phyloP scores from a whole-genome alignment of 2,113 vertebrate genomes.

The Panthera tigris region DNA sequence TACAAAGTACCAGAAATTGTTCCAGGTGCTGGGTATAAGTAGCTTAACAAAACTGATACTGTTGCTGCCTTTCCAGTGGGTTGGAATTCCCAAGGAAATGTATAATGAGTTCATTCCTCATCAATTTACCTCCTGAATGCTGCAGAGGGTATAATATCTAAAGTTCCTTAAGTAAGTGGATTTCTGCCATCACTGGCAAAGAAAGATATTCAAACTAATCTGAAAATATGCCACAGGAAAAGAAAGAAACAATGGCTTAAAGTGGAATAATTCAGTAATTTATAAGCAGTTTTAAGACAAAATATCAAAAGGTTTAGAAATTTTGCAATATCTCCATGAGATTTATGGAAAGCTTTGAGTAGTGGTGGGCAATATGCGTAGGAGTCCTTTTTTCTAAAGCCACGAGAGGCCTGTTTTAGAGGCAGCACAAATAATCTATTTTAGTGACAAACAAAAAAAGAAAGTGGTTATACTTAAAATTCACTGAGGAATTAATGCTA shows the following conservation, averaged over 20 bases:
- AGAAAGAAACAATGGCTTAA: neutral
- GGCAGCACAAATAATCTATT: neutral
- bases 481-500: constrained; percentile 43
- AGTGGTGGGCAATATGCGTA: neutral
- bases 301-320: neutral
- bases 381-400: neutral
- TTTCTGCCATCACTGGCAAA: neutral
- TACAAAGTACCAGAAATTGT: neutral
- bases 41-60: neutral
- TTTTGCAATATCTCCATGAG: neutral
- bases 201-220: neutral
- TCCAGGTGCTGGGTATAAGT: neutral
- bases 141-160: neutral
- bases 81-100: neutral
- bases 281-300: neutral
- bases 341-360: neutral
- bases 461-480: constrained; percentile 37
- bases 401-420: neutral
- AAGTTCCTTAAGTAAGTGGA: neutral
- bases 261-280: neutral
- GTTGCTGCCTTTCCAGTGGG: neutral
- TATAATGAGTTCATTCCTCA: neutral
- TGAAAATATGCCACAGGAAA: constrained; percentile 11
- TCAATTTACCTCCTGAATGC: neutral
- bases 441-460: neutral